phyloP scores from a whole-genome alignment of 2,888 invertebrate genomes.

The Tromatobia lineatoria region DNA sequence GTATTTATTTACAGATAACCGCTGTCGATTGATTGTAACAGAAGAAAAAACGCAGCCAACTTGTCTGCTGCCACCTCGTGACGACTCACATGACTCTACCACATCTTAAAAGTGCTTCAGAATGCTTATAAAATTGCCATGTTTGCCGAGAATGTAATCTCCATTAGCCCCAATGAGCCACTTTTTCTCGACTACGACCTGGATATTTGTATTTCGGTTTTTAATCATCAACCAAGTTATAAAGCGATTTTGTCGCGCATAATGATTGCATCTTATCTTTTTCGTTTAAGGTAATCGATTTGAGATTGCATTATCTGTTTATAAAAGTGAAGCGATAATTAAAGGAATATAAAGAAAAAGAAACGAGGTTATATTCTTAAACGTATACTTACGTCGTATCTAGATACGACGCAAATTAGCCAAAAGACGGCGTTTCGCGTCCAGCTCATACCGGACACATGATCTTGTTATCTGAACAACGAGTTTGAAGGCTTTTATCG shows the following conservation, averaged over 20 bases:
- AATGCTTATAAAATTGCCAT: background rate
- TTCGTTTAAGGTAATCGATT: background rate
- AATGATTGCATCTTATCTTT: background rate
- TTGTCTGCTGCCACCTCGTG: conserved; percentile 31
- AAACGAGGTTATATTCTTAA: too few relatives aligned
- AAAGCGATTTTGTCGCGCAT: background rate
- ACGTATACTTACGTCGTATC: too few relatives aligned
- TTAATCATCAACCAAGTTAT: background rate
- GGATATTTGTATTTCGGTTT: conserved; percentile 6
- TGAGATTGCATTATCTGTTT: background rate
- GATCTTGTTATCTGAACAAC: conserved; percentile 51
- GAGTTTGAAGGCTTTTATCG: conserved; percentile 70
- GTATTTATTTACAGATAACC: conserved; percentile 39
- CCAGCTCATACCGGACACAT: background rate
- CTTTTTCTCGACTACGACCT: conserved; percentile 1
- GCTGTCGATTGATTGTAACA: background rate
- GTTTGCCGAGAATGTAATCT: conserved; percentile 38
- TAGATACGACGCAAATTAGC: background rate
- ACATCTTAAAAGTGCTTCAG: conserved; percentile 9
- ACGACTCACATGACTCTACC: conserved; percentile 33
- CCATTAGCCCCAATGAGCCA: conserved; percentile 43
- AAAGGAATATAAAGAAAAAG: background rate
- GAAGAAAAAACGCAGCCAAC: background rate
- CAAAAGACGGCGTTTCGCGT: background rate
- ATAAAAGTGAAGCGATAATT: background rate